phyloP scores from a whole-genome alignment of 23 tunicate species.

The Halocynthia roretzi region DNA sequence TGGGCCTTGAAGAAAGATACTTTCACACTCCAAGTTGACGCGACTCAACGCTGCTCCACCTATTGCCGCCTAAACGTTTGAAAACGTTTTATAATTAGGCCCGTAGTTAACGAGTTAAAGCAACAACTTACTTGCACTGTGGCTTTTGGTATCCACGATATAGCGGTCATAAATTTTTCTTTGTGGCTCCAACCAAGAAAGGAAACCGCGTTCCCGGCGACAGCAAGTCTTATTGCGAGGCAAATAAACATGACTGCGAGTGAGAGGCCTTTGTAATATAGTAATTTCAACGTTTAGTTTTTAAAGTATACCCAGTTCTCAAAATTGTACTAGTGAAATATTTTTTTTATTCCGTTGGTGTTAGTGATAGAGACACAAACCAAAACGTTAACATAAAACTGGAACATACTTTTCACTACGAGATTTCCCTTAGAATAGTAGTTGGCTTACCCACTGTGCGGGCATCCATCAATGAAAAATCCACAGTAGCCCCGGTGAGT shows the following conservation, averaged over 20 bases:
- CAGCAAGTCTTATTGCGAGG: conserved; percentile 43
- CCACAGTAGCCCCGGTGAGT: conserved; percentile 56
- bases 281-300: background rate
- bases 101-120: too few relatives aligned
- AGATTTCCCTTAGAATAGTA: too few relatives aligned
- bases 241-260: conserved; percentile 44
- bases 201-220: conserved; percentile 66
- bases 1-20: background rate
- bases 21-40: conserved; percentile 20
- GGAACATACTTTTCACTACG: too few relatives aligned
- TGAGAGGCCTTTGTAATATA: conserved; percentile 23
- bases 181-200: conserved; percentile 61
- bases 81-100: background rate
- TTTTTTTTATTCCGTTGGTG: too few relatives aligned
- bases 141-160: conserved; percentile 64
- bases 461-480: conserved; percentile 34
- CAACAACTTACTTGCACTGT: conserved; percentile 42
- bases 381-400: too few relatives aligned
- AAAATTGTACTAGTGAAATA: too few relatives aligned
- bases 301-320: too few relatives aligned
- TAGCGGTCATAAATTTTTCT: conserved; percentile 54
- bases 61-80: conserved; percentile 35
- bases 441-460: conserved; percentile 40
- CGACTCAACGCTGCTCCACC: conserved; percentile 38
- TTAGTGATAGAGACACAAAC: too few relatives aligned